Evolutionary conservation across 1,140 invertebrate genomes (phyloP), one percentile per base, ranked within the genome.

Genomic region (Cryptotermes secundus): DNA sequence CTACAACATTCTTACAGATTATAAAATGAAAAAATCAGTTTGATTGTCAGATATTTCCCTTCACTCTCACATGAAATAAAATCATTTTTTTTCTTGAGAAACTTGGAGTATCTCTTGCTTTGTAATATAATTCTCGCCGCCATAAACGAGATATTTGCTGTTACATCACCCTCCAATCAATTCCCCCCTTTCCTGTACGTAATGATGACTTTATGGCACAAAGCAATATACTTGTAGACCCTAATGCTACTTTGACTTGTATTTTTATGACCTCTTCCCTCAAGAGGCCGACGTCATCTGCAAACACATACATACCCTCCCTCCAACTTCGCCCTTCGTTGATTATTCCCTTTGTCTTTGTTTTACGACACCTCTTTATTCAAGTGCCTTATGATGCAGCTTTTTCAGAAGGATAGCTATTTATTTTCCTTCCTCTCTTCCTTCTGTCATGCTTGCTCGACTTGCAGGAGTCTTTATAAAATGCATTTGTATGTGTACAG

Each of bases 141-240:
- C 59, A 72, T 72, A 72, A 72, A 72, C 10, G 59, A 26, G 59
- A 72, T 31, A 26, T 72, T 72, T 72, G 59, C 59, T 31, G 26
- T 22, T 22, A 16, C 45, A 49, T 72, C 31, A 26, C 10, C 59
- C 53, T 16, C 59, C 59, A 72, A 31, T 72, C 59, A 85, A 86
- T 87, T 83, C 86, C 87, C 87, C 87, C 83, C 86, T 87, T 86
- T 84, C 88, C 87, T 87, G 87, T 88, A 87, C 86, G 7, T 72
- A 72, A n/a, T 31, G 59, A 72, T 72, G 26, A 72, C 26, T 72
- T 72, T 72, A 72, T 72, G 59, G 14, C 59, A 31, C 59, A n/a
- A 72, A 72, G 59, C 59, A 72, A 72, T 72, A 72, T 72, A 72
- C 26, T 72, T 72, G 59, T 72, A 72, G 26, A 72, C 59, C 26